Base-by-base conservation (phyloP, 2,888 invertebrate species). In the Patella ulyssiponensis region DNA sequence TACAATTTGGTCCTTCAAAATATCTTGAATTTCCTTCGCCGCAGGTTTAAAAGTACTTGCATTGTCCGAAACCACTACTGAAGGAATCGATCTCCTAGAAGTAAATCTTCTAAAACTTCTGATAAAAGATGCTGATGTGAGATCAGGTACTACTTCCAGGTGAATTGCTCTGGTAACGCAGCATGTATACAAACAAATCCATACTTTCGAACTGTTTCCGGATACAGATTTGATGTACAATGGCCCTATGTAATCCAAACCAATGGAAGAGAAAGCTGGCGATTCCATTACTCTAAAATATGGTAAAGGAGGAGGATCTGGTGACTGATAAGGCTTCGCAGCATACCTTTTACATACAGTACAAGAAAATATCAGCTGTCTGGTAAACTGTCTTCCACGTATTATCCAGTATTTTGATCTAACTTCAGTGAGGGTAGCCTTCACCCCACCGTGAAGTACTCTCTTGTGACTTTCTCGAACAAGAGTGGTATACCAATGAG, bases 401-500 rank as follows among this genome's bases (percentile, higher is more conserved):
- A 64, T 64, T 12, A 64, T 64, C 64, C 64, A 23, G 23, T 64
- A 64, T 64, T 64, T 64, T 23, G 64, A 64, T 64, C 64, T 23
- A 20, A 64, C 23, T 64, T 64, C 64, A 3, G 64, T 64, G 12
- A 23, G 64, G 23, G 64, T 64, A 64, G 20, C 20, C 20, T 64
- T 64, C 20, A 64, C 64, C 17, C 64, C 64, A 64, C 64, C 64
- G 14, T 64, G 64, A 15, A 23, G 64, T 20, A 64, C 20, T 64
- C 64, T 23, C 14, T 23, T 64, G 64, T 64, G 64, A 15, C 64
- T 23, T 23, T 20, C 20, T 64, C 64, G 64, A 15, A 23, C 23
- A 64, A 64, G 64, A 23, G 64, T 64, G 20, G 64, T 64, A 15
- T 23, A 64, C 64, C 64, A 64, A 64, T 64, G 64, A 20, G 64